Evolutionary conservation across 2,113 vertebrate genomes (phyloP), one percentile per base, ranked within the genome.

Genomic region (Peromyscus polionotus): DNA sequence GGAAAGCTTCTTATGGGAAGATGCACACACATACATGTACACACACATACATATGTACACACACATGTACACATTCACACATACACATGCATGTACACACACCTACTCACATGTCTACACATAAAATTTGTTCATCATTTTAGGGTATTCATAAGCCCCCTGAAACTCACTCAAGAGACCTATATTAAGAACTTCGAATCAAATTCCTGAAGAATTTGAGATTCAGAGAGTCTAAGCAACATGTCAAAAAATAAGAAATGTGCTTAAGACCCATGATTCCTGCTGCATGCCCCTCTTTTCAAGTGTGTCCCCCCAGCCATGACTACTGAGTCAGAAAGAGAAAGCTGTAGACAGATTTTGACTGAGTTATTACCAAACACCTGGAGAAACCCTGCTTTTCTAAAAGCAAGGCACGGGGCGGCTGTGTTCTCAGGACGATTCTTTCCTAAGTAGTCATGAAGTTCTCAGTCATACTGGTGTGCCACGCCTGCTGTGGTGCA

Each of bases 61-160:
- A 54, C 16, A 79, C 31, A 19, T 17, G 20, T 31, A 79, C 24
- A 76, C 31, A 54, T 11, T 54, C 9, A 80, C 31, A 33, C 17
- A 54, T 19, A 80, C 31, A 54, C 28, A 54, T 3, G 28, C 6
- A 54, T 33, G 14, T 42, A 54, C 51, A 54, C 51, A 54, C 51
- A 54, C 51, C 51, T 54, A 10, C 51, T 7, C 51, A 19, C 7
- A 51, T 51, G 51, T 51, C 8, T 61, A 39, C 80, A 61, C 14
- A 39, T 42, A 84, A 17, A n/a, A 63, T 84, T n/a, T 84, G 57
- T 86, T 20, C 26, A 36, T 19, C 24, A 70, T 95, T 97, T 90
- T 13, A 3, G 39, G 8, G 59, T 28, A 54, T 20, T 36, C 76
- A 85, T 2, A 36, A 65, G 59, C 2, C 68, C 36, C 28, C 31